Evolutionary conservation across 2,113 vertebrate genomes (phyloP).

Genomic region (Proterorhinus semilunaris): DNA sequence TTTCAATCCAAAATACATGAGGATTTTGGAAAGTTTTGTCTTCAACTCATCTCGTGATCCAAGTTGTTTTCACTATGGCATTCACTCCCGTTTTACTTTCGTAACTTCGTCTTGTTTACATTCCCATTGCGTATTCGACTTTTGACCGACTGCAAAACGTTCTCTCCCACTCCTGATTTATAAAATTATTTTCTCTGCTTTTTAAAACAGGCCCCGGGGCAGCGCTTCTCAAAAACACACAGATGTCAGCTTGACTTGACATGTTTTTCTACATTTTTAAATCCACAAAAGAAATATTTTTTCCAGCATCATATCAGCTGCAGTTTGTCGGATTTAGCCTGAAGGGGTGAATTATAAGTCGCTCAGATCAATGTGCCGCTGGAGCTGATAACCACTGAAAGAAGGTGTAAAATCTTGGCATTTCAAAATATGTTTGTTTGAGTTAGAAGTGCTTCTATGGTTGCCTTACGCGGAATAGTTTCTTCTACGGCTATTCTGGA

Average conservation of each 20-base stretch:
- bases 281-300: background rate
- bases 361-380: background rate
- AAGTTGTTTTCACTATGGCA: too few species aligned
- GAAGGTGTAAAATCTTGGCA: background rate
- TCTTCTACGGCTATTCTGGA: background rate
- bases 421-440: background rate
- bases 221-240: background rate
- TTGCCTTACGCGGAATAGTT: background rate
- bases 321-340: background rate
- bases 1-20: too few species aligned
- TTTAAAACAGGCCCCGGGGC: background rate
- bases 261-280: constrained; percentile 7
- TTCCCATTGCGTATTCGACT: background rate
- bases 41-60: too few species aligned
- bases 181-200: background rate
- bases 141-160: background rate
- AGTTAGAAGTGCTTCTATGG: background rate
- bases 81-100: too few species aligned
- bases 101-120: background rate
- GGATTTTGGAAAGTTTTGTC: too few species aligned
- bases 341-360: constrained; percentile 3
- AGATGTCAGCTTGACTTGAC: background rate
- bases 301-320: background rate
- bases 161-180: background rate
- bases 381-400: background rate